Evolutionary conservation across 2,797 vertebrate species (phyloP), one percentile per base, ranked within the genome.

Genomic region (Peromyscus nudipes): DNA sequence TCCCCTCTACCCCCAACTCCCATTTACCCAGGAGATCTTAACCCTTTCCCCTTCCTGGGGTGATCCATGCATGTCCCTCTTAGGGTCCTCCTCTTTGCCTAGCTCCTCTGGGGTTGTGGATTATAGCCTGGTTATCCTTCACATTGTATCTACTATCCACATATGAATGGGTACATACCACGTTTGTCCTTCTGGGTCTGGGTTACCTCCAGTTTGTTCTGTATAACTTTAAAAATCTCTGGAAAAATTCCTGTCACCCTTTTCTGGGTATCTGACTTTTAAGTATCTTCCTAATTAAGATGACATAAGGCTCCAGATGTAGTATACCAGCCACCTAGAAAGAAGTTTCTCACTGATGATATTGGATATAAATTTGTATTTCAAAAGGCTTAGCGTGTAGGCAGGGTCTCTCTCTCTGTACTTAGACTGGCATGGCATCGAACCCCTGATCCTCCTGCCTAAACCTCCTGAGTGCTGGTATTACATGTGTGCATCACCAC

Each of bases 171-270:
- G 13, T 52, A 52, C 52, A 52, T 52, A 52, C 13, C 52, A 52
- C 13, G 52, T 13, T 52, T 52, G 52, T 52, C 13, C 52, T 52
- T 52, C 52, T 52, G 52, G 52, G 52, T 52, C 52, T 52, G 52
- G 13, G 13, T 52, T 52, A 52, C 52, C 52, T 65, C 29, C 64
- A 31, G 14, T 31, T 31, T 65, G 65, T 95, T 73, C 13, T 14
- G 21, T 10, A 55, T 65, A 60, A 73, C 23, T 94, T 69, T 79
- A 82, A 52, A 19, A 57, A n/a, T 86, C 49, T 88, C 64, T 91
- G 73, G 57, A 83, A 89, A 93, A 93, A 73, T 34, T 67, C 14
- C 55, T 89, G 13, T 71, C 75, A 91, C 83, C 43, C 55, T 82
- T 40, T 89, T 94, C 60, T 77, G n/a, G 5, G 8, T 67, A 62